Evolutionary conservation across 2,113 vertebrate species (phyloP).

Genomic region (Hippopotamus amphibius): DNA sequence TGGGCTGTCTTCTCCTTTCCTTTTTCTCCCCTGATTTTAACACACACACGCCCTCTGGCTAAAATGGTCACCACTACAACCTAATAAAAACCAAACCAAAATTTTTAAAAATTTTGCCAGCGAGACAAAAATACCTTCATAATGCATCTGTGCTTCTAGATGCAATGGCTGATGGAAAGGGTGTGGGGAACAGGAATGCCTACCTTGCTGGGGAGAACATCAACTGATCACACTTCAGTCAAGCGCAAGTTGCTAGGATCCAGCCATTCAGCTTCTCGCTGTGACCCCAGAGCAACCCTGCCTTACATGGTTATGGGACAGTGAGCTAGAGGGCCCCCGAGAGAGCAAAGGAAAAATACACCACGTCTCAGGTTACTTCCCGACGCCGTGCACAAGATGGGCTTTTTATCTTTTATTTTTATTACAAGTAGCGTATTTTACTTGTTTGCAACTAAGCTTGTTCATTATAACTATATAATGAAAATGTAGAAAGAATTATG

Average conservation of each 20-base stretch:
- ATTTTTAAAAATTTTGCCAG: not conserved
- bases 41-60: not conserved
- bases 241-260: fast-evolving
- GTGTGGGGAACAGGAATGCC: not conserved
- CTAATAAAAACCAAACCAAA: not conserved
- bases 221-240: not conserved
- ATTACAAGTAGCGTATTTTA: no score
- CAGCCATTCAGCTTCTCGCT: not conserved
- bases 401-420: no score
- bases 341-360: not conserved
- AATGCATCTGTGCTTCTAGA: no score
- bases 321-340: not conserved
- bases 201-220: not conserved
- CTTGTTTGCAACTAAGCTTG: no score
- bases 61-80: not conserved
- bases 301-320: fast-evolving
- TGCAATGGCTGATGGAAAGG: not conserved
- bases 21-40: not conserved
- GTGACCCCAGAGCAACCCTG: not conserved
- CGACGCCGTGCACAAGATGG: not conserved
- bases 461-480: no score
- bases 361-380: not conserved
- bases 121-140: not conserved
- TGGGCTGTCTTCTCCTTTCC: not conserved
- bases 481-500: no score